Evolutionary conservation across 1,140 invertebrate genomes (phyloP).

Genomic region (Trichonephila inaurata): DNA sequence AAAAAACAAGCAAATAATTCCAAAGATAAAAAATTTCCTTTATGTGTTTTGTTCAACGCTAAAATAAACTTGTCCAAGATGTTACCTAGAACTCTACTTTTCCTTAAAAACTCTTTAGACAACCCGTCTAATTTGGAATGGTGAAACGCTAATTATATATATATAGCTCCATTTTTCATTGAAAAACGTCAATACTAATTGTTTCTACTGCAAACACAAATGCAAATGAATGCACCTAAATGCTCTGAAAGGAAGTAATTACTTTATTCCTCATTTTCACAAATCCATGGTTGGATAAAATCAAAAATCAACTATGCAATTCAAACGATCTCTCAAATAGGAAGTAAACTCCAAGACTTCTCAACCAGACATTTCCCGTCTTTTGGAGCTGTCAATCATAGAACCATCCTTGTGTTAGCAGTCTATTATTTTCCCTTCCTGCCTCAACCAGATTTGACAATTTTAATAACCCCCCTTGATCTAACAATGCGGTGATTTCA

Average conservation of each 20-base stretch:
- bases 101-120: too few species aligned
- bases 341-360: not conserved
- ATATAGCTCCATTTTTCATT: too few species aligned
- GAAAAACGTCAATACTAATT: not conserved
- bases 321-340: constrained; percentile 5
- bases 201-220: not conserved
- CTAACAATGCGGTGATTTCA: constrained; percentile 31
- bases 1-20: too few species aligned
- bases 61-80: too few species aligned
- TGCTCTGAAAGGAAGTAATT: not conserved
- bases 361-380: not conserved
- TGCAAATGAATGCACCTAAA: not conserved
- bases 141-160: too few species aligned
- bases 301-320: constrained; percentile 10
- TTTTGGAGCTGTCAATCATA: constrained; percentile 51
- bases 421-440: constrained; percentile 43
- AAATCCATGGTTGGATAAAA: not conserved
- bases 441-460: constrained; percentile 1
- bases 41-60: too few species aligned
- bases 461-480: not conserved
- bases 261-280: not conserved
- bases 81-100: too few species aligned
- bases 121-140: too few species aligned
- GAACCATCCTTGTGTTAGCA: not conserved
- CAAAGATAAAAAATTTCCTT: too few species aligned